Conservation (phyloP, 2,113 vertebrate species). For the Erythrocercus mccallii region DNA sequence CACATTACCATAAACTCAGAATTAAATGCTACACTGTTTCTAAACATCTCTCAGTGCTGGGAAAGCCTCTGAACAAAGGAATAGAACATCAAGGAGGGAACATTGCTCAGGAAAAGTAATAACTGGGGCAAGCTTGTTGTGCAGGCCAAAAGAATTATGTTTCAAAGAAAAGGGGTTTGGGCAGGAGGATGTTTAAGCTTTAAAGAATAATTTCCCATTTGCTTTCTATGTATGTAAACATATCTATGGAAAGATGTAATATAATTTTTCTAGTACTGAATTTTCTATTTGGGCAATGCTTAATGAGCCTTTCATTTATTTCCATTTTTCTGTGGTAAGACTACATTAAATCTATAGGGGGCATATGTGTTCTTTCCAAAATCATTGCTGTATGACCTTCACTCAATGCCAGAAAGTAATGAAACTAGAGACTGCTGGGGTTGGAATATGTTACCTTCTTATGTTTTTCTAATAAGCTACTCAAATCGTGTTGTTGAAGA, state of each 20-base stretch:
- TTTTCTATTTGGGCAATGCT: background rate
- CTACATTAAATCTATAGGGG: constrained; percentile 19
- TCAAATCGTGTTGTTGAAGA: constrained; percentile 27
- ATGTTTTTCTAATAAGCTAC: constrained; percentile 64
- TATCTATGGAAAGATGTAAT: background rate
- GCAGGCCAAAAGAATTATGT: background rate
- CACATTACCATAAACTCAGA: background rate
- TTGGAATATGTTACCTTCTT: constrained; percentile 48
- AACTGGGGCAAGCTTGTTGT: background rate
- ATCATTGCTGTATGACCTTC: background rate
- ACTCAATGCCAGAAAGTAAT: constrained; percentile 34
- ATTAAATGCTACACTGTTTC: background rate
- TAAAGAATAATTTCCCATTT: background rate
- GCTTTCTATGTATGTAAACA: background rate
- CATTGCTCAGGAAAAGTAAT: background rate
- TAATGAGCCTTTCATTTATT: background rate
- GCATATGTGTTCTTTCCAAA: constrained; percentile 15
- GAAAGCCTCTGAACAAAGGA: background rate
- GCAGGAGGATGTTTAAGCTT: background rate
- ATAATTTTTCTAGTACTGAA: background rate
- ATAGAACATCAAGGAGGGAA: background rate
- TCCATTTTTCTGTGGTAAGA: background rate
- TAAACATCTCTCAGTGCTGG: background rate
- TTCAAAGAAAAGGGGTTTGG: background rate
- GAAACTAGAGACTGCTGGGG: constrained; percentile 7